phyloP scores from a whole-genome alignment of 2,797 vertebrate species.

The Lagocephalus sceleratus region DNA sequence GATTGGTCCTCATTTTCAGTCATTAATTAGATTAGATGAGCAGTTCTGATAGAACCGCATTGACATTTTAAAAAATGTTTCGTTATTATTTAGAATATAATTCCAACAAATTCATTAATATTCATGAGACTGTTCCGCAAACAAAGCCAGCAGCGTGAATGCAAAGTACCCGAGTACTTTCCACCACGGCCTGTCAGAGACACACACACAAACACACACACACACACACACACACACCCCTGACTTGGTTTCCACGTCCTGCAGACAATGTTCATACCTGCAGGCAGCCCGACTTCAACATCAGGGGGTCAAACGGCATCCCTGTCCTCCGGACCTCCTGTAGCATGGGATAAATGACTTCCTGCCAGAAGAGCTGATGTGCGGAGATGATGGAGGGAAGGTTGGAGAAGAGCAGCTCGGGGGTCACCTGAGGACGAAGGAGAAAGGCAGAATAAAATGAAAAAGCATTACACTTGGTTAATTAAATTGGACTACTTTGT shows the following conservation, averaged over 20 bases:
- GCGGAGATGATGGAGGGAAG: constrained; percentile 73
- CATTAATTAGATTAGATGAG: neutral
- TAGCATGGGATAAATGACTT: constrained; percentile 79
- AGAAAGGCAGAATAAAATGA: constrained; percentile 14
- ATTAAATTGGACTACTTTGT: constrained; percentile 10
- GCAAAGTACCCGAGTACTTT: neutral
- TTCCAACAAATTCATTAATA: neutral
- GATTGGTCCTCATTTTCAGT: neutral
- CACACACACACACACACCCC: neutral
- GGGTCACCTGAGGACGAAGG: constrained; percentile 60
- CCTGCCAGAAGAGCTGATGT: constrained; percentile 82
- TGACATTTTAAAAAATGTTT: neutral
- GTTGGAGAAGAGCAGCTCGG: constrained; percentile 79
- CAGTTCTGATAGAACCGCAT: neutral
- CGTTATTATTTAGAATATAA: too few relatives aligned
- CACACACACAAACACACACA: neutral
- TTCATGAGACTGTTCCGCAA: neutral
- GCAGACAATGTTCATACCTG: constrained; percentile 58
- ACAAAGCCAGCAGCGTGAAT: too few relatives aligned
- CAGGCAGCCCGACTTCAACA: constrained; percentile 77
- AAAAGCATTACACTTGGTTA: too few relatives aligned
- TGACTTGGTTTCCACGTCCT: neutral
- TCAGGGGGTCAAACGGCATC: constrained; percentile 78
- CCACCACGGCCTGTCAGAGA: neutral
- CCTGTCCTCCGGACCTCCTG: constrained; percentile 68